Conservation (phyloP, 2,888 invertebrate genomes). For the Poecilus cupreus region DNA sequence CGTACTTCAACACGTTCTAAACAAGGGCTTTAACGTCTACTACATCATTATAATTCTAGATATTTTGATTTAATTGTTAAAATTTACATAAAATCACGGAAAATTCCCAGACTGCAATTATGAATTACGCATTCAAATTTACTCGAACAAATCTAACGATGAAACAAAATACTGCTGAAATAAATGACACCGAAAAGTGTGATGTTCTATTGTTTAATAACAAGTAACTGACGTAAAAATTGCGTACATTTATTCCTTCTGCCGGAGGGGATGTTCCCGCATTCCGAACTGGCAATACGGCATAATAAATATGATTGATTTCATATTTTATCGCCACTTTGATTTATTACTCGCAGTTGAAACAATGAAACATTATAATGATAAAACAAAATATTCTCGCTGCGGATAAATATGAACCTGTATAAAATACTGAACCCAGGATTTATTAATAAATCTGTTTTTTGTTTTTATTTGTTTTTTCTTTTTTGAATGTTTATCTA, state of each 20-base stretch:
- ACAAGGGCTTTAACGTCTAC: neutral
- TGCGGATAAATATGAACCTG: neutral
- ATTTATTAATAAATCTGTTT: neutral
- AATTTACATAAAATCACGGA: neutral
- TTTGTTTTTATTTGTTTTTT: no score
- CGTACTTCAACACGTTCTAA: neutral
- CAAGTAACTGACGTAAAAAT: neutral
- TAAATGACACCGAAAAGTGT: neutral
- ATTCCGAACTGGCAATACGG: neutral
- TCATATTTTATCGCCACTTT: neutral
- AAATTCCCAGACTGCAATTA: neutral
- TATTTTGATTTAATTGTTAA: neutral
- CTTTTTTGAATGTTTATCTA: neutral
- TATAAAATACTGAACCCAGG: neutral
- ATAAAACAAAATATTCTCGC: constrained; percentile 7
- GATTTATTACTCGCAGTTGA: constrained; percentile 1
- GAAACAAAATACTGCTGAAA: neutral
- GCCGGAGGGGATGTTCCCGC: neutral
- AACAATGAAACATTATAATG: constrained; percentile 18
- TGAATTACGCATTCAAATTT: neutral
- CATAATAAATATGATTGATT: constrained; percentile 27
- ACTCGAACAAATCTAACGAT: neutral
- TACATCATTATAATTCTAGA: neutral
- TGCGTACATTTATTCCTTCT: neutral
- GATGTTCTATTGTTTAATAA: neutral